A percentile compares a stretch with the other conserved stretches of the same genome.
These are phyloP conservation scores for Hippolais icterina DNA, from an alignment of 2,113 vertebrate species.

Conservation along the genomic window DNA sequence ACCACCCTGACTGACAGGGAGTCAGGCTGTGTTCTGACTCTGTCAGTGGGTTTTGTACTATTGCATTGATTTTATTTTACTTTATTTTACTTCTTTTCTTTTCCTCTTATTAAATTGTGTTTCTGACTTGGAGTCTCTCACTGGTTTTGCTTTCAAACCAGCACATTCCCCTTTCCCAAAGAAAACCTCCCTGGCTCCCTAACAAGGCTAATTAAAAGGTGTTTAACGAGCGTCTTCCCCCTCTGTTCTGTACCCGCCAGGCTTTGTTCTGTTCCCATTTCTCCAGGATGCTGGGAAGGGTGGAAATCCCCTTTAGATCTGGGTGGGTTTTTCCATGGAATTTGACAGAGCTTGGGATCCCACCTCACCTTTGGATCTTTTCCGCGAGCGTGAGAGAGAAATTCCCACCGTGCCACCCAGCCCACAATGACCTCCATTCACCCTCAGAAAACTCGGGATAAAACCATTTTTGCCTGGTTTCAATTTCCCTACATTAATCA, in stretches of 20 bases:
- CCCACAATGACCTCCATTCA: slow-evolving; percentile 56
- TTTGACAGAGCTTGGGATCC: neutral
- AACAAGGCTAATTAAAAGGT: neutral
- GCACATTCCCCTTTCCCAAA: too few species aligned
- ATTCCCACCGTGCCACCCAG: neutral
- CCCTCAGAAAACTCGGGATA: neutral
- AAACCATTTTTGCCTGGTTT: slow-evolving; percentile 35
- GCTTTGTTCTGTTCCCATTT: neutral
- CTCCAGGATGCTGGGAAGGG: neutral
- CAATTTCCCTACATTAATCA: slow-evolving; percentile 37
- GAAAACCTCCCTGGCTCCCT: neutral
- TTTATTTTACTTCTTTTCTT: too few species aligned
- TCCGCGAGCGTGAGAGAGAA: neutral
- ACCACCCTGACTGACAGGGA: too few species aligned
- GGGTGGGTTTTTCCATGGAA: neutral
- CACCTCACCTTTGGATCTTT: neutral
- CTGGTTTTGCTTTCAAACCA: too few species aligned
- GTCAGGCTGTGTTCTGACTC: too few species aligned
- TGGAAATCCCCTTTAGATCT: neutral
- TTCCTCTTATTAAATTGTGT: too few species aligned
- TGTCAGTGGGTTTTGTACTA: too few species aligned
- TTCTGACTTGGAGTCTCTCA: neutral
- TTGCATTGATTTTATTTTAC: too few species aligned
- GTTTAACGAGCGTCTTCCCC: neutral
- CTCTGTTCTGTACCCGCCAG: neutral